Percentiles rank a stretch among this genome's conserved stretches.
Conservation (phyloP, 1,140 invertebrate species). For the Lycorma delicatula region DNA sequence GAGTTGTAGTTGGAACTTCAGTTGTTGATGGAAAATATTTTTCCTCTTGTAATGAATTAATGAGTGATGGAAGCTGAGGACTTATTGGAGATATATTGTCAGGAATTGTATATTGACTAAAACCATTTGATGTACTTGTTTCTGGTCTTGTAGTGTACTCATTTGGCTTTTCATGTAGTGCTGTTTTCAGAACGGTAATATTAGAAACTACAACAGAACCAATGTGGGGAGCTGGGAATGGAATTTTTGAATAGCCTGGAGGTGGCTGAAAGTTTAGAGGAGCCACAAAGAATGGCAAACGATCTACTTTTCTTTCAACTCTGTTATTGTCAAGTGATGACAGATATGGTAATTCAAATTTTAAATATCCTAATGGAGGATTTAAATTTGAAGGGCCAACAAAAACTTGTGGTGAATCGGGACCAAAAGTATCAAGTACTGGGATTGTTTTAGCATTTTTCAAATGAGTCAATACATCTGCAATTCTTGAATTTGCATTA, state of each 20-base stretch:
- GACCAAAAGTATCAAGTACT: conserved; percentile 60
- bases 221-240: conserved; percentile 73
- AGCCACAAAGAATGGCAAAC: conserved; percentile 73
- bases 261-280: conserved; percentile 73
- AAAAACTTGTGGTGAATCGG: conserved; percentile 61
- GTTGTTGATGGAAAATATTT: conserved; percentile 16
- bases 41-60: conserved; percentile 23
- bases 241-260: conserved; percentile 69
- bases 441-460: conserved; percentile 62
- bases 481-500: conserved; percentile 44
- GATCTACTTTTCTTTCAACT: conserved; percentile 59
- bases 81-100: conserved; percentile 22
- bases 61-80: conserved; percentile 21
- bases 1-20: conserved; percentile 7
- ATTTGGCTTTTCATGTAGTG: conserved; percentile 16
- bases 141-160: neutral
- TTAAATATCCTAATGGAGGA: conserved; percentile 58
- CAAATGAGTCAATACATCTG: conserved; percentile 57
- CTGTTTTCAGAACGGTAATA: conserved; percentile 18
- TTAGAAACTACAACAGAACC: conserved; percentile 63
- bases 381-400: conserved; percentile 65
- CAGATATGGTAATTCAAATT: conserved; percentile 73
- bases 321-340: conserved; percentile 60
- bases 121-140: neutral
- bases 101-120: conserved; percentile 19